Base-by-base conservation (phyloP, 2,113 vertebrate genomes). In the Platysternon megacephalum region DNA sequence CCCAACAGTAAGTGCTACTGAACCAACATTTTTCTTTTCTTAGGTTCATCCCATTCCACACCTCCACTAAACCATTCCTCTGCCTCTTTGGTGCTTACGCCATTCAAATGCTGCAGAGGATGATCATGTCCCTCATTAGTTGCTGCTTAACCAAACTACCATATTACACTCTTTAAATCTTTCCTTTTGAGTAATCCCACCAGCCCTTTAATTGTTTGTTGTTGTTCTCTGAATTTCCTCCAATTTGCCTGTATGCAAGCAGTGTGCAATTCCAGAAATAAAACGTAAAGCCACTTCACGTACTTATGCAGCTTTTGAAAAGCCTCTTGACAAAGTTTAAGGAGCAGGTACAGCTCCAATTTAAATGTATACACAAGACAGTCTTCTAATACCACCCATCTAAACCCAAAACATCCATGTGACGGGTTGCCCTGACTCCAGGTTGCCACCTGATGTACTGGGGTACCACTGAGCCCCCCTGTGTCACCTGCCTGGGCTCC, bases 171-270 rank as follows among this genome's bases (percentile, higher is more conserved):
- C 82, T 90, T 93, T 80, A 29, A 79, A 0, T n/a, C 65, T 88
- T 89, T 49, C 24, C 24, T 84, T 53, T n/a, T 46, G 74, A 81
- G 49, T 48, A 83, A 13, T 56, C 35, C 2, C 35, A 35, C 49
- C 82, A 83, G 56, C 5, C 22, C 22, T 44, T 22, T 85, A 55
- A 89, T 82, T 2, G 14, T 84, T 21, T 17, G 48, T 32, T 95
- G 42, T 12, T 44, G 5, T 35, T 29, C 42, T 21, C 83, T 93
- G 78, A 58, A 86, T 86, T 92, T 87, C 55, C 52, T 82, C 79
- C 0, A 0, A 14, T 87, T 28, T 87, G 9, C 58, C 82, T 84
- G 13, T 44, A 61, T 68, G 5, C 0, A 0, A 89, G 46, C 53
- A 87, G 6, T 46, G 87, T 6, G 7, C 93, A 1, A 61, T 87